Evolutionary conservation across 2,888 invertebrate genomes (phyloP), one percentile per base, ranked within the genome.

Genomic region (Xestia c-nigrum): DNA sequence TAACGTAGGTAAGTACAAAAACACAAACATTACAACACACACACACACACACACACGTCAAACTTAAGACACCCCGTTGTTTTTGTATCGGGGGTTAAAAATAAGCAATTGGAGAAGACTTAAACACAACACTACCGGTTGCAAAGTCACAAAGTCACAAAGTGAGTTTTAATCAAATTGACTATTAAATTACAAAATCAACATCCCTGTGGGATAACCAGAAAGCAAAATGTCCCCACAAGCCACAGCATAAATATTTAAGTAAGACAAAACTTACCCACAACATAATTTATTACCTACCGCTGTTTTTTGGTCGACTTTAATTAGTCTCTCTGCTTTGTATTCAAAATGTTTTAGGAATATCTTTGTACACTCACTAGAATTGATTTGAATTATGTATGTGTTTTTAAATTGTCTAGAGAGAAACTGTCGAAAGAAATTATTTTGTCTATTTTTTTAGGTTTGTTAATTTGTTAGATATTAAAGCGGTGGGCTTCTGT

Each of bases 341-440:
- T 74, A 81, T 85, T 38, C 38, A 66, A 85, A 81, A 81, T 38
- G 64, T 55, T 74, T 24, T 47, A 19, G n/a, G 16, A 64, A 67
- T 67, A 38, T 68, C 40, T 73, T 52, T 50, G 43, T 55, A 31
- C 31, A 50, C 14, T 59, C 50, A 50, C 63, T 40, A 52, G 68
- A 85, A 85, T 81, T 72, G 43, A 57, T 67, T 57, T 80, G 57
- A 80, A 80, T 80, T 59, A 84, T 64, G 47, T 24, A 68, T 59
- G 14, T 63, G 31, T 68, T 47, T 79, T 79, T 65, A 69, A 79
- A 61, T 40, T 52, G 71, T 52, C 10, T 52, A 31, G 31, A 31
- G 31, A 31, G 31, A 31, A 31, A 31, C 31, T 31, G 31, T 31
- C 31, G 31, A 65, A 59, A 59, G 64, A 59, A 55, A 65, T 70